These are phyloP conservation scores for Calephelis nemesis DNA, from an alignment of 1,140 invertebrate genomes.

Conservation along the genomic window DNA sequence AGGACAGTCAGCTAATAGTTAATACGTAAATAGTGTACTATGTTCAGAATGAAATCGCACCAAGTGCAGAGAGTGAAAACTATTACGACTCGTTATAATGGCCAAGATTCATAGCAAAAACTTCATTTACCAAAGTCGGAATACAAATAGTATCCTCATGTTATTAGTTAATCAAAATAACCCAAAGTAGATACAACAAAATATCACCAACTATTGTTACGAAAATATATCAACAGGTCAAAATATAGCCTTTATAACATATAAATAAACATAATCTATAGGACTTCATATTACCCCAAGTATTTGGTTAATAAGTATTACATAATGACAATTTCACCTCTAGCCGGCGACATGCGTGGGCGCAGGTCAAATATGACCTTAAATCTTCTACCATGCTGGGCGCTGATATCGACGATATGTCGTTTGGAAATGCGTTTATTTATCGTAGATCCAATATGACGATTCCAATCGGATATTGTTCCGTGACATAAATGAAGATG, in stretches of 20 bases:
- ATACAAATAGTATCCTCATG: background rate
- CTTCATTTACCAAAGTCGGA: too few relatives aligned
- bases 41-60: too few relatives aligned
- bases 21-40: too few relatives aligned
- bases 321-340: slow-evolving; percentile 4
- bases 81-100: too few relatives aligned
- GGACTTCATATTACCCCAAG: background rate
- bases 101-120: too few relatives aligned
- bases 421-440: background rate
- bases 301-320: slow-evolving; percentile 6
- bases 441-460: too few relatives aligned
- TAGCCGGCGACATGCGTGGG: slow-evolving; percentile 12
- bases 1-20: too few relatives aligned
- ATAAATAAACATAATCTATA: slow-evolving; percentile 7
- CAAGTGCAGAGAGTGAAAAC: too few relatives aligned
- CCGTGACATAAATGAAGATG: too few relatives aligned
- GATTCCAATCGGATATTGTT: too few relatives aligned
- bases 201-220: background rate
- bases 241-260: slow-evolving; percentile 12
- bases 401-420: slow-evolving; percentile 11
- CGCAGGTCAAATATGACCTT: background rate
- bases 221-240: slow-evolving; percentile 1
- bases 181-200: background rate
- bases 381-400: background rate
- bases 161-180: background rate